Evolutionary conservation across 2,888 invertebrate genomes (phyloP).

Genomic region (Dolomedes plantarius): DNA sequence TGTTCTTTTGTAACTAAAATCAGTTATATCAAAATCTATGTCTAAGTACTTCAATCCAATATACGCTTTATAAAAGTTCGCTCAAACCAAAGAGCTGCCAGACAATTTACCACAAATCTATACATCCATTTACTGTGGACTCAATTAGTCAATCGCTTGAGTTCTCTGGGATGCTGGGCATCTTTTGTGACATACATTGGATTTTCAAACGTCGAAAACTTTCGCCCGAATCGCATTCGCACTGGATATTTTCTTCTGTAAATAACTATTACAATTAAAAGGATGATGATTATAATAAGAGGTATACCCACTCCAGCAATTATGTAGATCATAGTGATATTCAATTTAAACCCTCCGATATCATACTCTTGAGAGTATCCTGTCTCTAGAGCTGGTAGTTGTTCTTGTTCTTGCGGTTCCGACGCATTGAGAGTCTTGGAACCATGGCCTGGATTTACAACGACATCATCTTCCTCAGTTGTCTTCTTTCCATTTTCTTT

Average conservation of each 20-base stretch:
- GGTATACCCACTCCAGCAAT: slow-evolving; percentile 50
- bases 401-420: slow-evolving; percentile 11
- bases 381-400: slow-evolving; percentile 32
- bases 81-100: not conserved
- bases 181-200: slow-evolving; percentile 71
- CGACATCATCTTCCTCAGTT: not conserved
- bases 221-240: slow-evolving; percentile 73
- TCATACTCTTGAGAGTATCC: slow-evolving; percentile 34
- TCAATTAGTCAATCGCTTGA: slow-evolving; percentile 59
- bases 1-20: too few relatives aligned
- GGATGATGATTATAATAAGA: slow-evolving; percentile 14
- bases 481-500: slow-evolving; percentile 45
- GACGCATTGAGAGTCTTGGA: slow-evolving; percentile 1
- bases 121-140: not conserved
- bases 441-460: not conserved
- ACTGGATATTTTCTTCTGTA: slow-evolving; percentile 73
- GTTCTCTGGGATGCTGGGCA: slow-evolving; percentile 67
- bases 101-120: not conserved
- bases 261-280: slow-evolving; percentile 42
- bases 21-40: slow-evolving; percentile 19
- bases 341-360: slow-evolving; percentile 25
- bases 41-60: slow-evolving; percentile 4
- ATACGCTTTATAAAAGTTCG: not conserved
- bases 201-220: slow-evolving; percentile 73
- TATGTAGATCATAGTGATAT: slow-evolving; percentile 33